A percentile compares a stretch with the other conserved stretches of the same genome.
phyloP scores from a whole-genome alignment of 2,888 invertebrate genomes.

The Lasioglossum calceatum region DNA sequence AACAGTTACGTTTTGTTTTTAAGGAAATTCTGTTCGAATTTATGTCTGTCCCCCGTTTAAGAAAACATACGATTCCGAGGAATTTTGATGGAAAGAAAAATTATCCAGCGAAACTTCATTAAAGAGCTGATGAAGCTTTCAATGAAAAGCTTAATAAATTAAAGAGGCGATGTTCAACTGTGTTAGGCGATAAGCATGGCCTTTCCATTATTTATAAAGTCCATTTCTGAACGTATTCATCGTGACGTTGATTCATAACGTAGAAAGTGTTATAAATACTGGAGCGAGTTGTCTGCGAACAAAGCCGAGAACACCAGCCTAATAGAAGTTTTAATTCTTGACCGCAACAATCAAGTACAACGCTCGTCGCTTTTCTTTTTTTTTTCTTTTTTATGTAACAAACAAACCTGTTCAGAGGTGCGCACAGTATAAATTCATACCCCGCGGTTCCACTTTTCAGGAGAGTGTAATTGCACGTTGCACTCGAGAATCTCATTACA shows the following conservation, averaged over 20 bases:
- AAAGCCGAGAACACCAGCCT: not conserved
- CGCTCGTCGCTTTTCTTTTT: not conserved
- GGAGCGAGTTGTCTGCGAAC: not conserved
- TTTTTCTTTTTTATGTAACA: not conserved
- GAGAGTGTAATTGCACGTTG: conserved; percentile 17
- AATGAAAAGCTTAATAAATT: too few relatives aligned
- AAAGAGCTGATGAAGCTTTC: too few relatives aligned
- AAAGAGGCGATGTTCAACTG: not conserved
- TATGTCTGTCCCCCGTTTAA: too few relatives aligned
- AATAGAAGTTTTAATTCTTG: not conserved
- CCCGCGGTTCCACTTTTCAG: conserved; percentile 6
- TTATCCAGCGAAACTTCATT: too few relatives aligned
- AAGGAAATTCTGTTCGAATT: too few relatives aligned
- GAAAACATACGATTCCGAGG: too few relatives aligned
- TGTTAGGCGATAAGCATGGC: not conserved
- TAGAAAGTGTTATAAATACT: not conserved
- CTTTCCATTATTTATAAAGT: not conserved
- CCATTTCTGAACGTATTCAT: not conserved
- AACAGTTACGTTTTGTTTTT: too few relatives aligned
- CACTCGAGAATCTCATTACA: conserved; percentile 16
- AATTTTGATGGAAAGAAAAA: too few relatives aligned
- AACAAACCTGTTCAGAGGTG: not conserved
- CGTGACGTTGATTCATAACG: not conserved
- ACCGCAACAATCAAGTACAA: not conserved
- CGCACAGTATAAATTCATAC: conserved; percentile 1